A percentile compares a stretch with the other conserved stretches of the same genome.
Conservation (phyloP, 92 coral and sea anemone species). For the Zoanthus gigantus region DNA sequence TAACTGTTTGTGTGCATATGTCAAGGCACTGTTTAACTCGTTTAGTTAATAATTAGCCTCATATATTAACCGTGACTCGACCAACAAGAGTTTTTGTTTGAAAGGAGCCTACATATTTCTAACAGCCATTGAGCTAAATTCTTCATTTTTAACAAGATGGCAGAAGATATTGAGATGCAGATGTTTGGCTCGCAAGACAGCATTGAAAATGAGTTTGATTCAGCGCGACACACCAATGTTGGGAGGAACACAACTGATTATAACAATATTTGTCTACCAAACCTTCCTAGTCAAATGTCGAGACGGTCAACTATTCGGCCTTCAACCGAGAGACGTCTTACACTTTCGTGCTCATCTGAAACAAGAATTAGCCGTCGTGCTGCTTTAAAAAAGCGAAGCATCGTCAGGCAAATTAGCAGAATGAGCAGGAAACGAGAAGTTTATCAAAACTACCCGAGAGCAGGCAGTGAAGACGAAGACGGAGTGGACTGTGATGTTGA, state of each 20-base stretch:
- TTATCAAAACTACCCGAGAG: constrained; percentile 1
- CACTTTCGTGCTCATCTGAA: constrained; percentile 4
- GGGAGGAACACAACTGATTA: neutral
- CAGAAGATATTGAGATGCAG: constrained; percentile 40
- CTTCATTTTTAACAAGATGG: constrained; percentile 28
- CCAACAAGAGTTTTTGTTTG: too few species aligned
- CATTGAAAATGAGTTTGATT: neutral
- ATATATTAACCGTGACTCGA: too few species aligned
- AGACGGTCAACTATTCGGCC: constrained; percentile 64
- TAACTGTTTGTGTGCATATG: too few species aligned
- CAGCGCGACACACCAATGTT: neutral
- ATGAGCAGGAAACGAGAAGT: neutral
- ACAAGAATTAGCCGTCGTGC: constrained; percentile 17
- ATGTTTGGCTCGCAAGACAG: neutral
- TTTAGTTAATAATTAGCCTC: too few species aligned
- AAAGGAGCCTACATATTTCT: too few species aligned
- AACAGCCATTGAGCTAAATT: neutral
- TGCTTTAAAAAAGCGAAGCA: constrained; percentile 27
- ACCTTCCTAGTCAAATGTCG: constrained; percentile 81
- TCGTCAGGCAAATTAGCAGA: constrained; percentile 8
- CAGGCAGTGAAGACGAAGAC: constrained; percentile 21
- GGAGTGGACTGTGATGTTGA: constrained; percentile 46
- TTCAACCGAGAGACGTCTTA: constrained; percentile 11
- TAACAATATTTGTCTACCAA: constrained; percentile 35
- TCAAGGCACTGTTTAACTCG: too few species aligned